Conservation (phyloP, 2,797 vertebrate species). For the Mormyrus proboscirostris region DNA sequence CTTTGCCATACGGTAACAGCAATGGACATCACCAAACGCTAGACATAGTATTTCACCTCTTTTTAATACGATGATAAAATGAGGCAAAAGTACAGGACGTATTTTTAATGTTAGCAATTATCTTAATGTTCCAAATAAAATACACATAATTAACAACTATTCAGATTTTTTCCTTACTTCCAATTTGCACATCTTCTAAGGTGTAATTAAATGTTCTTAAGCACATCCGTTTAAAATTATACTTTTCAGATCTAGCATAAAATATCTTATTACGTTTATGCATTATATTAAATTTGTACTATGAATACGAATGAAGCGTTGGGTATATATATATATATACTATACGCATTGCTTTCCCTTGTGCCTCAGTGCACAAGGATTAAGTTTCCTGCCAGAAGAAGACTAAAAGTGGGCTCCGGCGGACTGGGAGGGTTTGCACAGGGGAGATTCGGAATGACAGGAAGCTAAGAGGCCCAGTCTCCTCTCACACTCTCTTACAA, state of each 20-base stretch:
- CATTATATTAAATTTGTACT: not conserved
- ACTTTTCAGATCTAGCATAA: not conserved
- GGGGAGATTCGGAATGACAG: conserved; percentile 13
- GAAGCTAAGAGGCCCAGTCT: conserved; percentile 19
- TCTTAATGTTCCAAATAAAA: not conserved
- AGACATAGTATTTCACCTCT: not conserved
- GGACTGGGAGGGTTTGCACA: conserved; percentile 30
- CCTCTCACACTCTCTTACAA: conserved; percentile 5
- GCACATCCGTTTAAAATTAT: not conserved
- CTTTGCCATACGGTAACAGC: not conserved
- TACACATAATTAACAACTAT: not conserved
- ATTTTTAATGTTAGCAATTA: not conserved
- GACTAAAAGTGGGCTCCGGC: conserved; percentile 33
- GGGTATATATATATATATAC: not conserved
- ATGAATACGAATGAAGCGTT: not conserved
- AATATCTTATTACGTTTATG: not conserved
- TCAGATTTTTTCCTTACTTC: not conserved
- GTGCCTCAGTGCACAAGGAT: not conserved
- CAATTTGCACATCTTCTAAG: not conserved
- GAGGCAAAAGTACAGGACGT: not conserved
- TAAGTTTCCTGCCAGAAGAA: not conserved
- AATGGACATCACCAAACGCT: not conserved
- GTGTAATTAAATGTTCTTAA: not conserved
- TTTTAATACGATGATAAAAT: not conserved
- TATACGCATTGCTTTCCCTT: not conserved